Base-by-base conservation (phyloP, 2,888 invertebrate species). In the Dorcus hopei region DNA sequence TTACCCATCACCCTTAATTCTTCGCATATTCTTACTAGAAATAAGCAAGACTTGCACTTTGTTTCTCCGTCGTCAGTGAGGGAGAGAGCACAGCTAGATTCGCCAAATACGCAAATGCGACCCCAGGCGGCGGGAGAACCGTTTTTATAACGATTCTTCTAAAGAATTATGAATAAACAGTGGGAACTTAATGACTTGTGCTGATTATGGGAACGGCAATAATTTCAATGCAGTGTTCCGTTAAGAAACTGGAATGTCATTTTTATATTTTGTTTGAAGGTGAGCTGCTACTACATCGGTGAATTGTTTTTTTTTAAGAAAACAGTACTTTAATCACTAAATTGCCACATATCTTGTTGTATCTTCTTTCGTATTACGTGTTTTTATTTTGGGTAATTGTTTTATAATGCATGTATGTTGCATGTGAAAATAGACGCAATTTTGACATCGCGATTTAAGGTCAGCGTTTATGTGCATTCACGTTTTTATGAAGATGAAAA, bases 181-280 rank as follows among this genome's bases (percentile, higher is more conserved):
- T 75, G 75, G 74, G 74, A 75, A 75, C 74, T 75, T 76, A 76
- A 76, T 76, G 76, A 75, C 75, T 76, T 76, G 75, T 75, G 75
- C 74, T 76, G 76, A 76, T 76, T 76, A 75, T 76, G 74, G 72
- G 72, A 75, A 74, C 70, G 74, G 74, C 74, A 72, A 74, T 75
- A 75, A 75, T 73, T 74, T 70, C 70, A 69, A 68, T 65, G 71
- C 74, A 73, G 70, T 71, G 74, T 74, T 75, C 74, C 74, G 74
- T 74, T 75, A 74, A 72, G 70, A 70, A 71, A 72, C 69, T 69
- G 73, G 72, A 74, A 70, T 73, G 73, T 70, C 74, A 70, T 72
- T 72, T 73, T 73, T 73, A 70, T 68, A 68, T 69, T 68, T 64
- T 55, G 60, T 33, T 56, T 62, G 65, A 67, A 69, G 69, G 69